Conservation (phyloP, 2,888 invertebrate species). For the Oscheius sp. region DNA sequence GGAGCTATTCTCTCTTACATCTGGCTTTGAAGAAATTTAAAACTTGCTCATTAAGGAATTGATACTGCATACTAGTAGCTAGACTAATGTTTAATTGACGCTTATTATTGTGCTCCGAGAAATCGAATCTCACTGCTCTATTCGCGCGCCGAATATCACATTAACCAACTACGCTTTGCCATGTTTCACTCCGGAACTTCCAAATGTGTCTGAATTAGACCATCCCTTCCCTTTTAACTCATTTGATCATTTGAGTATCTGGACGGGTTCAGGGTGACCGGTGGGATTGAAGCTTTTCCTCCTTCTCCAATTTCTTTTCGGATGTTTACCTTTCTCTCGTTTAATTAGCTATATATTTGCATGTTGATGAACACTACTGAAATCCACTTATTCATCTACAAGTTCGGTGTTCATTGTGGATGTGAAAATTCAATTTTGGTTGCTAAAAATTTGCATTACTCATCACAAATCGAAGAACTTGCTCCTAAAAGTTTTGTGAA, state of each 20-base stretch:
- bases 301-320: constrained; percentile 11
- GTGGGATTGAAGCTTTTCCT: not conserved
- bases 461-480: too few species aligned
- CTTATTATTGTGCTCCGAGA: constrained; percentile 29
- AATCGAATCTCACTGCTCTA: constrained; percentile 23
- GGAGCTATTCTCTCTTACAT: too few species aligned
- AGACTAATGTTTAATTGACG: constrained; percentile 23
- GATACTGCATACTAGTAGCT: constrained; percentile 1
- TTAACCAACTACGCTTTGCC: constrained; percentile 18
- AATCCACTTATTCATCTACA: not conserved
- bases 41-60: too few species aligned
- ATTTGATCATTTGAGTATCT: too few species aligned
- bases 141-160: constrained; percentile 27
- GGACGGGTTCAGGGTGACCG: not conserved
- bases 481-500: too few species aligned
- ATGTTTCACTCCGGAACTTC: constrained; percentile 20
- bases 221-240: not conserved
- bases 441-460: too few species aligned
- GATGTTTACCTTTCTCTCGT: constrained; percentile 3
- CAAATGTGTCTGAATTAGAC: not conserved
- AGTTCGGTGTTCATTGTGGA: too few species aligned
- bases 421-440: too few species aligned
- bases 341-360: constrained; percentile 8
- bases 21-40: too few species aligned
- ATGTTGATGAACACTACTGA: constrained; percentile 1